Evolutionary conservation across 2,797 vertebrate genomes (phyloP), one percentile per base, ranked within the genome.

Genomic region (Cyprinella venusta): DNA sequence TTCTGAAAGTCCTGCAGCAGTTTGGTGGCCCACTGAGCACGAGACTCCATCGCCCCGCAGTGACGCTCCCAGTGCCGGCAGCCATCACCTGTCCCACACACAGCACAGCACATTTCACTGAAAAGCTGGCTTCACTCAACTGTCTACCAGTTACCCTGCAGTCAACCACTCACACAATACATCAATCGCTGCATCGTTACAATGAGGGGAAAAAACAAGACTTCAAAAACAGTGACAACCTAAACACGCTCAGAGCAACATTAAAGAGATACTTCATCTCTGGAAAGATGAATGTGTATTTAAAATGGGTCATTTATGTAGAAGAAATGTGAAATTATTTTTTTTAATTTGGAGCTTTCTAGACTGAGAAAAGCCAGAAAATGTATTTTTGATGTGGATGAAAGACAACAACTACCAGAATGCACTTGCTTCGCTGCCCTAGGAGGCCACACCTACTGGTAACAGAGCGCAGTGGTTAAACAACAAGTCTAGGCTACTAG

Each of bases 1-100:
- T 78, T 94, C 91, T 97, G 96, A 90, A 97, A 98, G 86, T 98
- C 97, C 87, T 93, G 91, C 85, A 97, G 93, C 88, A 99, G 90
- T 70, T 95, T 96, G 83, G 93, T 92, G 6, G 95, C 96, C 98
- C 98, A 99, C 79, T 97, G 95, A 13, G 94, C 94, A 45, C 96
- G 95, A 7, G 94, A 93, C 85, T 98, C 97, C 97, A 99, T 98
- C 63, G 97, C 97, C 84, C 95, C 95, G 45, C 96, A 96, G 93
- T 98, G 94, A 68, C 92, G 94, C 81, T 98, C 96, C 98, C 98
- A 99, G 86, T 99, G 98, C 69, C 93, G 94, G 89, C 97, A 98
- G 86, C 95, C 96, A 50, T 98, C 96, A 81, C 96, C 97, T 99
- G 4, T 1, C 88, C 36, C 90, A 75, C 45, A 90, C 5, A 81